Evolutionary conservation across 2,797 vertebrate genomes (phyloP).

Genomic region (Pempheris klunzingeri): DNA sequence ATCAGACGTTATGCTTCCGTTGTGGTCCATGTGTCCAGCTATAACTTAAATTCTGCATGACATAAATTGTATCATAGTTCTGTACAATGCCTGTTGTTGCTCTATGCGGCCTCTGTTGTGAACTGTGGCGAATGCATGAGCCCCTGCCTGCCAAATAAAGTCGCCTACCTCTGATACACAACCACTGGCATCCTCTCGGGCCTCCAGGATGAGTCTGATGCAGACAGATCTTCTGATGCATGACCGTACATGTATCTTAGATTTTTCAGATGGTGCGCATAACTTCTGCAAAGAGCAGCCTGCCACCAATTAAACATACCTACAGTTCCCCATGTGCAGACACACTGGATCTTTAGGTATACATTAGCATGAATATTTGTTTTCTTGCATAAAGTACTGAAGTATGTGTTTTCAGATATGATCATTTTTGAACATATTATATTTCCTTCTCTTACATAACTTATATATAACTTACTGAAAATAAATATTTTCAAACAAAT

Average conservation of each 20-base stretch:
- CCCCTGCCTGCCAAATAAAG: constrained; percentile 40
- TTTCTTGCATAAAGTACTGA: neutral
- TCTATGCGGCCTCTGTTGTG: constrained; percentile 24
- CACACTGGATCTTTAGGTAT: neutral
- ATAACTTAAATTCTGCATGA: constrained; percentile 33
- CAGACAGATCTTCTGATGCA: constrained; percentile 50
- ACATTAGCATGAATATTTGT: too few relatives aligned
- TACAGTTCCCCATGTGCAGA: neutral
- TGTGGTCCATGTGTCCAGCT: neutral
- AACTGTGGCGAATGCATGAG: constrained; percentile 25
- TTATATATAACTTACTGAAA: too few relatives aligned
- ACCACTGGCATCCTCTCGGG: constrained; percentile 6
- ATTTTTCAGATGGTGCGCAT: constrained; percentile 53
- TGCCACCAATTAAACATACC: neutral
- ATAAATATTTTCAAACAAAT: too few relatives aligned
- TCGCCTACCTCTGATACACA: neutral
- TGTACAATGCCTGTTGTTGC: constrained; percentile 23
- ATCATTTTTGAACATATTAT: too few relatives aligned
- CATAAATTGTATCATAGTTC: neutral
- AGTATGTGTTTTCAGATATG: neutral
- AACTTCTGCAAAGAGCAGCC: constrained; percentile 30
- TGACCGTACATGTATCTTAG: constrained; percentile 57
- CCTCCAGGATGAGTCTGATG: constrained; percentile 25
- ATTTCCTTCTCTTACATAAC: too few relatives aligned
- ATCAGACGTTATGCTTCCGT: neutral